Evolutionary conservation across 2,797 vertebrate species (phyloP).

Genomic region (Lates japonicus): DNA sequence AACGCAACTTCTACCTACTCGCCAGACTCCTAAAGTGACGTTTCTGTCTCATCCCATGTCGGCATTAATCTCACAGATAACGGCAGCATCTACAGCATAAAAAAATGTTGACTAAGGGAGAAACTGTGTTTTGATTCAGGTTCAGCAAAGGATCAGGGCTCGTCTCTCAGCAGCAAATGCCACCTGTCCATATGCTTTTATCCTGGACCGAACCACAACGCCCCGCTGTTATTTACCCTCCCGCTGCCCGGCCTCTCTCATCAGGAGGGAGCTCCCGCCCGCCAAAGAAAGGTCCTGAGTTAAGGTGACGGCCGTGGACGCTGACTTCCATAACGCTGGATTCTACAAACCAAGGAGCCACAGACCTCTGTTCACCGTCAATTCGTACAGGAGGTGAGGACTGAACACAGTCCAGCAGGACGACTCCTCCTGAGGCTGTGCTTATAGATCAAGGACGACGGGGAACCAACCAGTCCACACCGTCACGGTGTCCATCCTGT

Average conservation of each 20-base stretch:
- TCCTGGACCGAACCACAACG: conserved; percentile 86
- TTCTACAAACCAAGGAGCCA: conserved; percentile 86
- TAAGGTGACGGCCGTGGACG: conserved; percentile 88
- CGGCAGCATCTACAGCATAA: conserved; percentile 88
- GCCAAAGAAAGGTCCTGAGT: too few species aligned
- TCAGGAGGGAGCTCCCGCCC: too few species aligned
- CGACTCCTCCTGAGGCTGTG: conserved; percentile 84
- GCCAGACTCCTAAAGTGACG: conserved; percentile 73
- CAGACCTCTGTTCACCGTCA: conserved; percentile 87
- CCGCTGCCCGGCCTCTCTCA: conserved; percentile 63
- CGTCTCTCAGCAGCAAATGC: conserved; percentile 78
- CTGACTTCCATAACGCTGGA: conserved; percentile 92
- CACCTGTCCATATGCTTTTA: conserved; percentile 82
- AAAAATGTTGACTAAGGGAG: too few species aligned
- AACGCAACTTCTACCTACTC: too few species aligned
- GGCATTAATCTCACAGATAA: conserved; percentile 90
- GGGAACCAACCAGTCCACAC: conserved; percentile 80
- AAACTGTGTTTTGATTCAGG: conserved; percentile 82
- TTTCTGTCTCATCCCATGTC: conserved; percentile 87
- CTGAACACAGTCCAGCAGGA: conserved; percentile 83
- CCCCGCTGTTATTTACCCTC: conserved; percentile 83
- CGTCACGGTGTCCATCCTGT: conserved; percentile 77
- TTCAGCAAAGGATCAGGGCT: conserved; percentile 83
- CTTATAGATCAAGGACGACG: conserved; percentile 83
- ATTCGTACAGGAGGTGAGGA: conserved; percentile 88